phyloP scores from a whole-genome alignment of 1,140 invertebrate genomes.

The Agrilus planipennis region DNA sequence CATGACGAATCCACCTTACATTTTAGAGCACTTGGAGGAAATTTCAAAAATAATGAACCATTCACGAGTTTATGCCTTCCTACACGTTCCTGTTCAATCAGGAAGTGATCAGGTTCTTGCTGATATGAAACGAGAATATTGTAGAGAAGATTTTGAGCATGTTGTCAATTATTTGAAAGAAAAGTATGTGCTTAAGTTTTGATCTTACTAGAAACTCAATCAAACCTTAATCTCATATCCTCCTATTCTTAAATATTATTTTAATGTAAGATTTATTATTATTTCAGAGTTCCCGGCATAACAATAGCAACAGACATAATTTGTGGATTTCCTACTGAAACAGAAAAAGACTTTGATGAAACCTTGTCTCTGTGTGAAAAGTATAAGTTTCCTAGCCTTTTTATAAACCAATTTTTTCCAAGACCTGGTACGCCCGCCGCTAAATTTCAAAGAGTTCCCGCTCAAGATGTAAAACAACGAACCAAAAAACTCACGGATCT shows the following conservation, averaged over 20 bases:
- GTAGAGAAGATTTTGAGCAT: constrained; percentile 71
- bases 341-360: constrained; percentile 78
- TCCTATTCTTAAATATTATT: neutral
- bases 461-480: constrained; percentile 77
- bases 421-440: constrained; percentile 92
- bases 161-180: constrained; percentile 77
- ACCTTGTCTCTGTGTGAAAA: constrained; percentile 75
- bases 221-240: neutral
- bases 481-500: constrained; percentile 82
- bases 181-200: constrained; percentile 38
- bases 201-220: neutral
- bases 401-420: constrained; percentile 97
- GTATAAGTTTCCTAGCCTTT: constrained; percentile 87
- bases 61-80: constrained; percentile 85
- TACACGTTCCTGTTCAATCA: constrained; percentile 95
- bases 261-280: neutral
- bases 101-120: constrained; percentile 85
- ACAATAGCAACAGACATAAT: constrained; percentile 98
- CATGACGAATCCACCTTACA: constrained; percentile 99
- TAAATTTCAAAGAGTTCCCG: constrained; percentile 67
- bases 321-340: constrained; percentile 97
- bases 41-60: constrained; percentile 82
- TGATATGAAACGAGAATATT: constrained; percentile 97
- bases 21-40: constrained; percentile 86
- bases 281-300: constrained; percentile 62